phyloP scores from a whole-genome alignment of 2,797 vertebrate genomes.

The Capromys pilorides region DNA sequence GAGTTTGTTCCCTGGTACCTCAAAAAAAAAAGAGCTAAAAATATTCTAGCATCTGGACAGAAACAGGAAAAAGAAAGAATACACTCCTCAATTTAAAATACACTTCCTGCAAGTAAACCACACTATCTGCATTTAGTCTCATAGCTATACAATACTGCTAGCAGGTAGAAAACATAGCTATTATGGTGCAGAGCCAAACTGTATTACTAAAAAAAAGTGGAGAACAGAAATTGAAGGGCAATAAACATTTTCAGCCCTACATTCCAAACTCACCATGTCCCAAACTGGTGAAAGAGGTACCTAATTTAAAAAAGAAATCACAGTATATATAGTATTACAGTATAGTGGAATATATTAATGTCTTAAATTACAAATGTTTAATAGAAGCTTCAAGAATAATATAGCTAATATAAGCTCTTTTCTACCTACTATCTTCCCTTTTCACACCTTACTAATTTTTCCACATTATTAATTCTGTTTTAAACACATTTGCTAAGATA shows the following conservation, averaged over 20 bases:
- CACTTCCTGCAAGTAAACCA: constrained; percentile 18
- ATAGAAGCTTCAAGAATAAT: constrained; percentile 40
- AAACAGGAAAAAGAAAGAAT: background rate
- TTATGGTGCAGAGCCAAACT: background rate
- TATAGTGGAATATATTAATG: constrained; percentile 17
- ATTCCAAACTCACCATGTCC: constrained; percentile 34
- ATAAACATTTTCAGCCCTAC: constrained; percentile 14
- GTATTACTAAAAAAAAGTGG: background rate
- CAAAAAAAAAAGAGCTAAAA: too few species aligned
- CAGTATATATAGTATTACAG: background rate
- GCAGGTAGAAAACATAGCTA: background rate
- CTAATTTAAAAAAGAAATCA: constrained; percentile 53
- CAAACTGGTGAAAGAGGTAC: constrained; percentile 42
- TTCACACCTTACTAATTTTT: background rate
- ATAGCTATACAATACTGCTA: constrained; percentile 9
- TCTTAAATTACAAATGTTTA: constrained; percentile 44
- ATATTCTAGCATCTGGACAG: background rate
- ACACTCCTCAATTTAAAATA: constrained; percentile 9
- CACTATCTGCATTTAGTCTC: constrained; percentile 4
- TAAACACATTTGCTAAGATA: constrained; percentile 43
- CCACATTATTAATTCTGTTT: background rate
- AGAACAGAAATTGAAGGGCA: background rate
- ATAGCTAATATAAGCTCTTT: constrained; percentile 17
- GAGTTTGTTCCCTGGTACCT: too few species aligned
- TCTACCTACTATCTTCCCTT: background rate